phyloP scores from a whole-genome alignment of 2,888 invertebrate species.

The Xanthia icteritia region DNA sequence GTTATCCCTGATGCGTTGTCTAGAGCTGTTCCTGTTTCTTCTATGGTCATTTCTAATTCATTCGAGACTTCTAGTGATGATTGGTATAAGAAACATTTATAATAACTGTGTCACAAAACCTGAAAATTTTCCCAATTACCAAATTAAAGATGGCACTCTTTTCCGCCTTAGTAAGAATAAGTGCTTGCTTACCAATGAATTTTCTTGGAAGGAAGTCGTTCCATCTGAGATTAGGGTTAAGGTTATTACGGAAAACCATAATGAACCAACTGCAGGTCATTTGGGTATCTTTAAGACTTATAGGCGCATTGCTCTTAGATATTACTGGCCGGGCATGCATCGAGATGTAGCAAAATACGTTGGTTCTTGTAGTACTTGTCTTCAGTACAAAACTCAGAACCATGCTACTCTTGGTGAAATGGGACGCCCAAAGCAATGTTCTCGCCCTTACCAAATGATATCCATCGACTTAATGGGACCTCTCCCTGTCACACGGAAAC shows the following conservation, averaged over 20 bases:
- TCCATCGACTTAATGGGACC: constrained; percentile 7
- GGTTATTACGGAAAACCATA: constrained; percentile 1
- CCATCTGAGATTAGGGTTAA: not conserved
- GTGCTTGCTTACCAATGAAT: not conserved
- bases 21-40: not conserved
- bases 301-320: constrained; percentile 1
- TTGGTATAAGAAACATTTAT: constrained; percentile 1
- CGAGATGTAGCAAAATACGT: constrained; percentile 2
- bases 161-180: constrained; percentile 3
- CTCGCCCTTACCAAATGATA: not conserved
- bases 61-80: not conserved
- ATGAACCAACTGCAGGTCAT: constrained; percentile 15
- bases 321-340: not conserved
- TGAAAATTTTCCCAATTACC: constrained; percentile 1
- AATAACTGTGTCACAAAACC: not conserved
- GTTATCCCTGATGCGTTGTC: not conserved
- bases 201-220: constrained; percentile 11
- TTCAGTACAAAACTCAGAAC: not conserved
- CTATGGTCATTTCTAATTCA: not conserved
- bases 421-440: constrained; percentile 6
- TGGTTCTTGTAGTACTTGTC: not conserved
- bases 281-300: constrained; percentile 13
- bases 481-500: constrained; percentile 1
- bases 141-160: constrained; percentile 4
- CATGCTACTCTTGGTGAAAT: constrained; percentile 1